Conservation (phyloP, 2,113 vertebrate genomes). For the Nyctereutes procyonoides region DNA sequence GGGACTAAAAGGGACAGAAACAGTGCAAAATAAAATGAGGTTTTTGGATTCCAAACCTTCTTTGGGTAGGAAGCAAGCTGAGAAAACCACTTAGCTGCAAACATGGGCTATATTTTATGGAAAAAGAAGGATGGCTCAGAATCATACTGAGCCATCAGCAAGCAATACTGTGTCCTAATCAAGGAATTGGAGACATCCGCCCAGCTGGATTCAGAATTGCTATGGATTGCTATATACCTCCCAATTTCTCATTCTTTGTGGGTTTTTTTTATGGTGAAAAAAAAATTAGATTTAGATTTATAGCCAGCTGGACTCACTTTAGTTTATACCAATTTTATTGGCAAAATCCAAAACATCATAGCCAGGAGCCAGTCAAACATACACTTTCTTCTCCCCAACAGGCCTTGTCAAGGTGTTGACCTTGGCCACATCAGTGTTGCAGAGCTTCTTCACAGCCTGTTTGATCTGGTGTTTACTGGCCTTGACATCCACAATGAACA, state of each 20-base stretch:
- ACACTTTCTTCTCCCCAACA: too few species aligned
- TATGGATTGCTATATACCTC: neutral
- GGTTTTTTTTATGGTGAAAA: too few species aligned
- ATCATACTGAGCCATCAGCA: neutral
- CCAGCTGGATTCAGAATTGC: neutral
- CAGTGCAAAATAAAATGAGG: neutral
- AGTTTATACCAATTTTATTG: too few species aligned
- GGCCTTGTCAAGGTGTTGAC: too few species aligned
- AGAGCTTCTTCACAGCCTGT: too few species aligned
- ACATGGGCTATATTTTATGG: neutral
- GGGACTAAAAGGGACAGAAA: neutral
- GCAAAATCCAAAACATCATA: too few species aligned
- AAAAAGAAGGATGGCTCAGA: neutral
- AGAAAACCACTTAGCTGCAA: neutral
- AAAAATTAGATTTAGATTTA: too few species aligned
- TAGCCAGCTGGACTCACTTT: too few species aligned
- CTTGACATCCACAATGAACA: too few species aligned
- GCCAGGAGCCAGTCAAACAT: too few species aligned
- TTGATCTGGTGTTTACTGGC: too few species aligned
- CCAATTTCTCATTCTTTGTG: neutral
- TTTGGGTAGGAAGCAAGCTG: neutral
- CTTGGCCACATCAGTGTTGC: too few species aligned
- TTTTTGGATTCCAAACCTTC: neutral
- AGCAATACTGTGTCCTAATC: neutral
- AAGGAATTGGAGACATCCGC: neutral